phyloP scores from a whole-genome alignment of 2,797 vertebrate genomes.

The Ambastaia sidthimunki region DNA sequence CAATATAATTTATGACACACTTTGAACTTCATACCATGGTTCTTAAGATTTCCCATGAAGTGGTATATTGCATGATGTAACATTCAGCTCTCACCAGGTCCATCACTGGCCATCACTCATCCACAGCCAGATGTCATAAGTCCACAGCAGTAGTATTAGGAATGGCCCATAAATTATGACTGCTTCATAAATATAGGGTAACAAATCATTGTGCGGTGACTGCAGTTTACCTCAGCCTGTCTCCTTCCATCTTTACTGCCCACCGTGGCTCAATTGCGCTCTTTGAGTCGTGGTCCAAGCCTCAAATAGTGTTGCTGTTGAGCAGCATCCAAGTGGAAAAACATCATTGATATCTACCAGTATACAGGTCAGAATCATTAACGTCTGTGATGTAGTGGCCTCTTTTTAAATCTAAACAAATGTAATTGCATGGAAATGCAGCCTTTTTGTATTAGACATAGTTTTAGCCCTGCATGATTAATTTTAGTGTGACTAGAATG shows the following conservation, averaged over 20 bases:
- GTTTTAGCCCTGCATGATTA: background rate
- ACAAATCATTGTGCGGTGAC: constrained; percentile 59
- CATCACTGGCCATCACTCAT: constrained; percentile 36
- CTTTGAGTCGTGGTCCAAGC: constrained; percentile 67
- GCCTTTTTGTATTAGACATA: constrained; percentile 73
- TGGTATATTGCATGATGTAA: constrained; percentile 30
- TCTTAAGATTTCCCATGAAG: constrained; percentile 40
- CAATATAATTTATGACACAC: constrained; percentile 27
- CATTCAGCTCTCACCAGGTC: constrained; percentile 31
- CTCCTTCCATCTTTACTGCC: constrained; percentile 55
- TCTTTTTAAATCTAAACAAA: constrained; percentile 65
- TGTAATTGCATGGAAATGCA: constrained; percentile 70
- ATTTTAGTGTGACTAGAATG: background rate
- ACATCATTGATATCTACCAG: constrained; percentile 70
- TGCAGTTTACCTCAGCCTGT: constrained; percentile 51
- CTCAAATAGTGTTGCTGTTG: constrained; percentile 72
- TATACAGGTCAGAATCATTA: constrained; percentile 70
- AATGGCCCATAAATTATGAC: constrained; percentile 63
- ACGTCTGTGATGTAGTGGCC: constrained; percentile 57
- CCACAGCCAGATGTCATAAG: constrained; percentile 55
- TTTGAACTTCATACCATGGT: constrained; percentile 35
- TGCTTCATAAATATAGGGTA: constrained; percentile 57
- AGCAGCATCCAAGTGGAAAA: constrained; percentile 68
- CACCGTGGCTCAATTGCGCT: constrained; percentile 63
- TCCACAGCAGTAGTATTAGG: constrained; percentile 49